Evolutionary conservation across 1,140 invertebrate genomes (phyloP).

Genomic region (Pogonus chalceus): DNA sequence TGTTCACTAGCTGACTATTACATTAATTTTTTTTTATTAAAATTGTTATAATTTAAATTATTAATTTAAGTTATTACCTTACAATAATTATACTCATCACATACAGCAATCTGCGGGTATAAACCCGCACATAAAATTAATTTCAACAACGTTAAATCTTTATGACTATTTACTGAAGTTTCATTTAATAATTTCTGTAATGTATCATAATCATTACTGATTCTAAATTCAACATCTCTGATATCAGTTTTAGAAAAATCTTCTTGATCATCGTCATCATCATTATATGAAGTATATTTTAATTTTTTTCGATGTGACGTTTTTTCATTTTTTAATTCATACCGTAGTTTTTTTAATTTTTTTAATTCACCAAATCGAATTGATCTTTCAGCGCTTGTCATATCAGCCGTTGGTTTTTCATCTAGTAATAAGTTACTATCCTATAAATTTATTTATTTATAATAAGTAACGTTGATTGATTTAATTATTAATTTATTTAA

Average conservation of each 20-base stretch:
- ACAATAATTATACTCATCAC: constrained; percentile 88
- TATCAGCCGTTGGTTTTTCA: constrained; percentile 41
- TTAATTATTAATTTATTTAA: no score
- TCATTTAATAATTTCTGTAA: constrained; percentile 57
- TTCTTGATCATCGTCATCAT: constrained; percentile 44
- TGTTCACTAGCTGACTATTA: constrained; percentile 70
- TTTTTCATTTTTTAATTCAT: constrained; percentile 49
- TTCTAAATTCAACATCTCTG: constrained; percentile 82
- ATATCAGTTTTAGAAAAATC: constrained; percentile 61
- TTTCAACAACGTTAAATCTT: constrained; percentile 82
- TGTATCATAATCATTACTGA: constrained; percentile 61
- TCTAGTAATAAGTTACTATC: constrained; percentile 60
- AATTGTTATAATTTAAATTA: constrained; percentile 12
- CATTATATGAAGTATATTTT: constrained; percentile 45
- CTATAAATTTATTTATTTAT: no score
- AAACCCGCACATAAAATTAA: constrained; percentile 82
- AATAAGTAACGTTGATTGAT: no score
- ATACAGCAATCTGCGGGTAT: constrained; percentile 85
- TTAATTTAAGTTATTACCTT: constrained; percentile 45
- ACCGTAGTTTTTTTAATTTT: constrained; percentile 68
- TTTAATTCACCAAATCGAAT: constrained; percentile 79
- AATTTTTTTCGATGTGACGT: constrained; percentile 59
- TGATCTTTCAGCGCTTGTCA: constrained; percentile 67
- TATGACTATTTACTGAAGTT: constrained; percentile 61
- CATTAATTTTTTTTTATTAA: constrained; percentile 12